A percentile compares a stretch with the other conserved stretches of the same genome.
Evolutionary conservation across 2,113 vertebrate species (phyloP).

Genomic region (Passer montanus): DNA sequence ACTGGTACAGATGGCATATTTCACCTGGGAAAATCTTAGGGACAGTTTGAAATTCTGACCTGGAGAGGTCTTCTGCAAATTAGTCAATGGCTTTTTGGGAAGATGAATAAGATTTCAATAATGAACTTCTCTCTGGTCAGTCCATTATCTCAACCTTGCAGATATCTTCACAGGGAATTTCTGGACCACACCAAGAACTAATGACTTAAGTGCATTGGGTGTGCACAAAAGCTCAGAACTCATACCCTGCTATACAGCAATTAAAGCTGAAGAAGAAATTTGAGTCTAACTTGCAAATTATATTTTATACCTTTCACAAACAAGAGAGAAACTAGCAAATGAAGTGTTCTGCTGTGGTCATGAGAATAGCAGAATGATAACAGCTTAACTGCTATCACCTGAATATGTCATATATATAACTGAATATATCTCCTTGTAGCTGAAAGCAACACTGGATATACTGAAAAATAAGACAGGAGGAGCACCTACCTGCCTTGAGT

Average conservation of each 20-base stretch:
- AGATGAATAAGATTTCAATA: background rate
- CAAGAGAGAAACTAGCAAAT: background rate
- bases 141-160: background rate
- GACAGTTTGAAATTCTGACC: background rate
- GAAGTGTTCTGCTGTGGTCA: background rate
- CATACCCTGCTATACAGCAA: background rate
- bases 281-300: background rate
- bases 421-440: background rate
- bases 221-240: background rate
- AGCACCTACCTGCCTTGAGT: background rate
- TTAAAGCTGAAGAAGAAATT: background rate
- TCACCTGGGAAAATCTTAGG: background rate
- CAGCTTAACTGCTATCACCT: background rate
- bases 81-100: background rate
- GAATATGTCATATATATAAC: background rate
- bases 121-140: background rate
- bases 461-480: background rate
- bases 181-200: background rate
- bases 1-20: accelerated
- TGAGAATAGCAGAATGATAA: background rate
- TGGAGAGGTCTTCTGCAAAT: background rate
- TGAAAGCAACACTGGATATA: background rate
- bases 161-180: background rate
- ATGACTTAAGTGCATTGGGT: background rate
- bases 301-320: background rate